Conservation (phyloP, 2,888 invertebrate genomes). For the Metellina segmentata region DNA sequence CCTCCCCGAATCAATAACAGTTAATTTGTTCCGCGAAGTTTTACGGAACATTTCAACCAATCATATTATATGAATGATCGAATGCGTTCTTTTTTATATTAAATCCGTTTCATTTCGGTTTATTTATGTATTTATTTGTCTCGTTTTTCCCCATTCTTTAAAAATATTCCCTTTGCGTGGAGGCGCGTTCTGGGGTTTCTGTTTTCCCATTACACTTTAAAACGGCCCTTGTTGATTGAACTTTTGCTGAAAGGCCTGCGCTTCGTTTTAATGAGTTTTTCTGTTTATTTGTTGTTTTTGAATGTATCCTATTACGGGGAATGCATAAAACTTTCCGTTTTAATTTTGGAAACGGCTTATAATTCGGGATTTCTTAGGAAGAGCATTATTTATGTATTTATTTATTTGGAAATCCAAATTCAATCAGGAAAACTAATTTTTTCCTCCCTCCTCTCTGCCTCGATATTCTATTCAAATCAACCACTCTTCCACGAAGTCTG, state of each 20-base stretch:
- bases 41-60: constrained; percentile 58
- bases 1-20: constrained; percentile 65
- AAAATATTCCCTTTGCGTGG: constrained; percentile 14
- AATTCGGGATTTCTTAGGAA: constrained; percentile 57
- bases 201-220: constrained; percentile 36
- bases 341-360: constrained; percentile 64
- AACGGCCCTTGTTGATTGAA: constrained; percentile 57
- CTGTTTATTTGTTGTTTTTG: constrained; percentile 49
- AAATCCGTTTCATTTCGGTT: constrained; percentile 18
- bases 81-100: background rate
- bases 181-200: background rate
- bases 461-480: constrained; percentile 49
- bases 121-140: constrained; percentile 13
- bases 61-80: constrained; percentile 68
- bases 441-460: background rate
- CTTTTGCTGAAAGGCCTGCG: constrained; percentile 44
- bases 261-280: constrained; percentile 71
- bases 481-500: background rate
- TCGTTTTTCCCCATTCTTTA: constrained; percentile 6
- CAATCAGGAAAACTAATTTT: constrained; percentile 64
- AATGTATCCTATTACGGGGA: constrained; percentile 70
- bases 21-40: constrained; percentile 64
- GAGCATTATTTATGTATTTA: constrained; percentile 69
- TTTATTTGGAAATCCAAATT: constrained; percentile 64
- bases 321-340: constrained; percentile 54